Conservation (phyloP, 2,888 invertebrate genomes). For the Synergus japonicus region DNA sequence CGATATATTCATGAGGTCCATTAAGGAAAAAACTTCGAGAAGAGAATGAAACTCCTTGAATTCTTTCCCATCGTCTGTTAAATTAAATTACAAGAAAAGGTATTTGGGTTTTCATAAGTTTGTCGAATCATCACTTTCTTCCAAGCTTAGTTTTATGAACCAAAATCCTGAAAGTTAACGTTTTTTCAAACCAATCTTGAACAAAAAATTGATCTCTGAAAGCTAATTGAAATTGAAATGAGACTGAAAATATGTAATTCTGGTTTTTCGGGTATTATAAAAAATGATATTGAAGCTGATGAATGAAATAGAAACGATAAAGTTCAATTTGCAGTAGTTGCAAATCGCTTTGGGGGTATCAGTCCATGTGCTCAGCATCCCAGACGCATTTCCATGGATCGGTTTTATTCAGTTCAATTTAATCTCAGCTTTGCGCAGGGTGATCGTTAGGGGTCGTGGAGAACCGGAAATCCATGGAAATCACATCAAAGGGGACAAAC, state of each 20-base stretch:
- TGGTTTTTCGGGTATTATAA: background rate
- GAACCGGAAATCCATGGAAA: background rate
- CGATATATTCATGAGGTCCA: slow-evolving; percentile 33
- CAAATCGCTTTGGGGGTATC: background rate
- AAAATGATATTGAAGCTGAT: background rate
- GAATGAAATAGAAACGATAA: slow-evolving; percentile 3
- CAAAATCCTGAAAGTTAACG: no score
- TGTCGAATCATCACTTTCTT: no score
- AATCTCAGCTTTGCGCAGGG: background rate
- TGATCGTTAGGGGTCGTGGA: background rate
- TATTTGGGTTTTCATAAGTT: no score
- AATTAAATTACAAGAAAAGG: background rate
- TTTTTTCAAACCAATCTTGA: no score
- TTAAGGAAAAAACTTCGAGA: background rate
- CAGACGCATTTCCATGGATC: background rate
- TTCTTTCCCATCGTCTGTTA: background rate
- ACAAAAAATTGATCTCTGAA: background rate
- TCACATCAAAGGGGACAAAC: slow-evolving; percentile 15
- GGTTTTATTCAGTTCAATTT: background rate
- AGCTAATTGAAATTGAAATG: background rate
- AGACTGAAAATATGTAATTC: background rate
- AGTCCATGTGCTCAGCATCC: background rate
- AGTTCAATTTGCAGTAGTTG: background rate
- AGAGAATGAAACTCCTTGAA: background rate
- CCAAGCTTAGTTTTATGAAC: no score